These are phyloP conservation scores for Nebria brevicollis DNA, from an alignment of 2,888 invertebrate species.

Conservation along the genomic window DNA sequence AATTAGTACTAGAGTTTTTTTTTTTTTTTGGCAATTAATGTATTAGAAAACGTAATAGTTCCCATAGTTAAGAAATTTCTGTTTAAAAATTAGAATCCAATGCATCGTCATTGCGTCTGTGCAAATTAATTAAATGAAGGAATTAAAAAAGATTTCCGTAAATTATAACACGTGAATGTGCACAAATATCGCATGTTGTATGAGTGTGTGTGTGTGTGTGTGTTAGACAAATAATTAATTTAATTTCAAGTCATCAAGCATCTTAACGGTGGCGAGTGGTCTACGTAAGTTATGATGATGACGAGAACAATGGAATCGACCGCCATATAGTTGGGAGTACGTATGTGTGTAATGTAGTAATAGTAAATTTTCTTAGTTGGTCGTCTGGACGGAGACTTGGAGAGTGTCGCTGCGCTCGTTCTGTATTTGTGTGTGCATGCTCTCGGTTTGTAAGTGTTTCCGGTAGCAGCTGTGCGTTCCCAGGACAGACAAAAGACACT, in stretches of 20 bases:
- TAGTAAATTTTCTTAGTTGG: slow-evolving; percentile 2
- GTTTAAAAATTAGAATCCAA: neutral
- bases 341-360: neutral
- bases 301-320: neutral
- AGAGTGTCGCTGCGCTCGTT: slow-evolving; percentile 51
- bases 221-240: slow-evolving; percentile 40
- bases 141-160: slow-evolving; percentile 27
- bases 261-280: slow-evolving; percentile 17
- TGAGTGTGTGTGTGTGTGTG: neutral
- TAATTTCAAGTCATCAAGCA: slow-evolving; percentile 36
- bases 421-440: neutral
- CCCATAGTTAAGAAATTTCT: neutral
- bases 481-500: slow-evolving; percentile 62
- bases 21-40: neutral
- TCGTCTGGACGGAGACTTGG: slow-evolving; percentile 15
- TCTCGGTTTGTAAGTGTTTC: slow-evolving; percentile 57
- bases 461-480: slow-evolving; percentile 57
- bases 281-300: neutral
- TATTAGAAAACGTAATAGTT: neutral
- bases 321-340: neutral
- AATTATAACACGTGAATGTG: slow-evolving; percentile 44
- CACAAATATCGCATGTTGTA: slow-evolving; percentile 20
- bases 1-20: too few species aligned
- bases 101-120: neutral
- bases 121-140: neutral